Percentiles rank a stretch among this genome's conserved stretches.
These are phyloP conservation scores for Leptodirus hochenwartii DNA, from an alignment of 2,888 invertebrate genomes.

Conservation along the genomic window DNA sequence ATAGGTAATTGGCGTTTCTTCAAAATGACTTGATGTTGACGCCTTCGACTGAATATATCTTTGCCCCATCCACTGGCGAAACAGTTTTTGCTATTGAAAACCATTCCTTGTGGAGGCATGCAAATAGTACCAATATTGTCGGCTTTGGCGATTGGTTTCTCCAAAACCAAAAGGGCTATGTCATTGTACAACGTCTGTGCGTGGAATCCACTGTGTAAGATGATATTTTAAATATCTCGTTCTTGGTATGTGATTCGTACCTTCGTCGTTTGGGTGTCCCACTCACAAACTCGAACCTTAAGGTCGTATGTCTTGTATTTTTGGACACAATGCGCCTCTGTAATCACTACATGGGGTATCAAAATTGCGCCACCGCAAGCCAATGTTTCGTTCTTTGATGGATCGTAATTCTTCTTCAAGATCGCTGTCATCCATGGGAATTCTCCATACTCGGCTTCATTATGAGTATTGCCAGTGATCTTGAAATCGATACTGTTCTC, in stretches of 20 bases:
- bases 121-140: conserved; percentile 57
- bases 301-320: conserved; percentile 19
- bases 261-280: conserved; percentile 62
- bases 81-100: conserved; percentile 38
- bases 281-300: conserved; percentile 55
- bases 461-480: conserved; percentile 34
- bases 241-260: conserved; percentile 54
- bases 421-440: conserved; percentile 74
- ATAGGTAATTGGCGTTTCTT: conserved; percentile 56
- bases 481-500: conserved; percentile 36
- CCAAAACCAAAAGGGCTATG: conserved; percentile 44
- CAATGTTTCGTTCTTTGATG: conserved; percentile 23
- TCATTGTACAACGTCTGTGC: conserved; percentile 45
- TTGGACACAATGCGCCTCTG: conserved; percentile 57
- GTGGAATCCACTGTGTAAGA: conserved; percentile 36
- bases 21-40: conserved; percentile 49
- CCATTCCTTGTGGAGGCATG: conserved; percentile 37
- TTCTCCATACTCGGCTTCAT: conserved; percentile 62
- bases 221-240: conserved; percentile 29
- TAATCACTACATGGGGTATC: conserved; percentile 56
- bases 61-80: conserved; percentile 71
- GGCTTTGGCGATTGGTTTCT: conserved; percentile 33
- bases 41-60: conserved; percentile 45
- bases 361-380: conserved; percentile 68
- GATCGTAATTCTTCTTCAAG: conserved; percentile 25